Base-by-base conservation (phyloP, 2,797 vertebrate species). In the Amazona finschi region DNA sequence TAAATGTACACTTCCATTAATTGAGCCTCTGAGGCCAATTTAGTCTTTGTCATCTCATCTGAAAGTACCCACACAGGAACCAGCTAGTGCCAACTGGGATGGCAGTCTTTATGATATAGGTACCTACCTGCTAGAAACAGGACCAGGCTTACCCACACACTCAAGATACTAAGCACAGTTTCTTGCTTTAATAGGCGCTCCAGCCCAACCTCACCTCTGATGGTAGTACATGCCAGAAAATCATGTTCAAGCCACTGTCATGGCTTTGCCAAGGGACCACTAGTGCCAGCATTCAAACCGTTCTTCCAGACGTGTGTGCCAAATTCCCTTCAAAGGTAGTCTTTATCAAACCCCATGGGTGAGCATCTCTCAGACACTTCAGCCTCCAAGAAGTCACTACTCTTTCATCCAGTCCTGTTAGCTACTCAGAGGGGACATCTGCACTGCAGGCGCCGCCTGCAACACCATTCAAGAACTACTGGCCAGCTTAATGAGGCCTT, bases 1-100 rank as follows among this genome's bases (percentile, higher is more conserved):
- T 74, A 90, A 85, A 92, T 38, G 75, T 36, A 77, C 15, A 28
- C 74, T 83, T 85, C 44, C 70, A 74, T 90, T 76, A 86, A 77
- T 44, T 88, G 83, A 82, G 25, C 39, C 70, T 52, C 50, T 73
- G 66, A 93, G 85, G 64, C n/a, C 25, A 88, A 21, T 86, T 88
- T 84, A 43, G 31, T 60, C 66, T 58, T 87, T 66, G 44, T 64
- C 79, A 87, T 79, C 83, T 80, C 36, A 31, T 33, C 71, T 85
- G 57, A 61, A 93, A 90, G 30, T 41, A 71, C 38, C 33, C 83
- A 88, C 66, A 50, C 44, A 76, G 74, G 76, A 88, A 64, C 67
- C 73, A 94, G 39, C 69, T 65, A 91, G 41, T 28, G 38, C 36
- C 49, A 82, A 17, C 11, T 24, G 74, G 47, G 67, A 67, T 25